Evolutionary conservation across 2,797 vertebrate genomes (phyloP).

Genomic region (Poecilia picta): DNA sequence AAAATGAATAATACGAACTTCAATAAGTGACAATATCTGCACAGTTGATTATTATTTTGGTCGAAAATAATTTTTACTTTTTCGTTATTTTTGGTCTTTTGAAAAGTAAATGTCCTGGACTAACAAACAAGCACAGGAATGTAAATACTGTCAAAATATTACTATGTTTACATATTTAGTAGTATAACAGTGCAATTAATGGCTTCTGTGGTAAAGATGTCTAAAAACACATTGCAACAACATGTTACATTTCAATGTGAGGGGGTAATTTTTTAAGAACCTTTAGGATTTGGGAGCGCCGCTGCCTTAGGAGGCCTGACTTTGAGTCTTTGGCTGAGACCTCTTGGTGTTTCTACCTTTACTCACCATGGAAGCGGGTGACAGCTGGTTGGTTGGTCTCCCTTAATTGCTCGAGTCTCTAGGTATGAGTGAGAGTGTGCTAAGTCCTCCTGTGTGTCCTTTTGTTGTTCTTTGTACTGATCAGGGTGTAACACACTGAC

Average conservation of each 20-base stretch:
- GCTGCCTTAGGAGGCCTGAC: neutral
- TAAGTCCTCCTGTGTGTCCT: neutral
- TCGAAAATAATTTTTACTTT: neutral
- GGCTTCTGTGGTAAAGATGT: neutral
- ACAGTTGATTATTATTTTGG: neutral
- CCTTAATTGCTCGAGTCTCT: neutral
- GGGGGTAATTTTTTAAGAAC: neutral
- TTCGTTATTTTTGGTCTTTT: neutral
- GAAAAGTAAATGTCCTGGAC: neutral
- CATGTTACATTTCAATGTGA: neutral
- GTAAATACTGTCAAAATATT: neutral
- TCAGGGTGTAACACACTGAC: neutral
- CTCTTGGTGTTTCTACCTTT: neutral
- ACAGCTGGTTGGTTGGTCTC: neutral
- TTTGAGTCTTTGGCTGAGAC: neutral
- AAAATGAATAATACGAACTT: neutral
- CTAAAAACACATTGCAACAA: neutral
- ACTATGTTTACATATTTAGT: neutral
- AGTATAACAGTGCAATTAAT: neutral
- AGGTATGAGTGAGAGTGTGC: neutral
- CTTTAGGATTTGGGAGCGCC: neutral
- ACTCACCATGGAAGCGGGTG: neutral
- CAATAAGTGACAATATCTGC: neutral
- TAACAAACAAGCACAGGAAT: neutral
- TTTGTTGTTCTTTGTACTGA: neutral